These are phyloP conservation scores for Chrysaora quinquecirrha DNA, from an alignment of 30 jellyfish, hydroid and myxozoan species.

Conservation along the genomic window DNA sequence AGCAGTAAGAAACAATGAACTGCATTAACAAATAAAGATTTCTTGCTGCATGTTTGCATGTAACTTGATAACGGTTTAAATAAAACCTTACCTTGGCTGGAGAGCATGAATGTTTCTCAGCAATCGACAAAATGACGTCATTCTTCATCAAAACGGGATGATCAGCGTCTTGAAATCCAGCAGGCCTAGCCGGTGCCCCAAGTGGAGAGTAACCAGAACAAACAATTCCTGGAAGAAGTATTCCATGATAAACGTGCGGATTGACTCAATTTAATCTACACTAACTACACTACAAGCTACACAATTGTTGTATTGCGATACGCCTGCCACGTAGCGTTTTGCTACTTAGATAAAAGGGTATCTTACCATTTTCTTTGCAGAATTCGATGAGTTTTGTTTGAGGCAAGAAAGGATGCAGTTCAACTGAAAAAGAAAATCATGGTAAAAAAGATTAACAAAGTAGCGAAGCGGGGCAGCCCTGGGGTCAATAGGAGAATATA, in stretches of 20 bases:
- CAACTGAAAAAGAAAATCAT: slow-evolving; percentile 58
- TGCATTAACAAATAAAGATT: no score
- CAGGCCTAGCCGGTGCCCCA: slow-evolving; percentile 92
- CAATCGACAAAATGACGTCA: slow-evolving; percentile 65
- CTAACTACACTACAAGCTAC: no score
- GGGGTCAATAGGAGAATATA: no score
- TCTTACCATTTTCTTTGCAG: slow-evolving; percentile 82
- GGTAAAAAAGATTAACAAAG: background rate
- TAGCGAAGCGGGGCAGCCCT: no score
- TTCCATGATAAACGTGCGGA: no score
- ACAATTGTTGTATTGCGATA: no score
- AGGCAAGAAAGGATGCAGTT: slow-evolving; percentile 96
- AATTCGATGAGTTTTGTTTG: slow-evolving; percentile 67
- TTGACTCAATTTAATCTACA: no score
- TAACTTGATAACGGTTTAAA: no score
- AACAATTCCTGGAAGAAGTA: slow-evolving; percentile 16
- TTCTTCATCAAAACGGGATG: slow-evolving; percentile 78
- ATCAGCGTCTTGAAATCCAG: slow-evolving; percentile 19
- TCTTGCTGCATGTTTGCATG: no score
- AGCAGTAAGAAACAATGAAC: no score
- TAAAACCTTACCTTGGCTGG: slow-evolving; percentile 96
- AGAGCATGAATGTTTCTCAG: slow-evolving; percentile 75
- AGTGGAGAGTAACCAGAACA: slow-evolving; percentile 85
- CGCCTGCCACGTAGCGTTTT: no score
- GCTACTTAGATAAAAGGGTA: no score